A percentile compares a stretch with the other conserved stretches of the same genome.
Evolutionary conservation across 2,113 vertebrate genomes (phyloP).

Genomic region (Alexandromys fortis): DNA sequence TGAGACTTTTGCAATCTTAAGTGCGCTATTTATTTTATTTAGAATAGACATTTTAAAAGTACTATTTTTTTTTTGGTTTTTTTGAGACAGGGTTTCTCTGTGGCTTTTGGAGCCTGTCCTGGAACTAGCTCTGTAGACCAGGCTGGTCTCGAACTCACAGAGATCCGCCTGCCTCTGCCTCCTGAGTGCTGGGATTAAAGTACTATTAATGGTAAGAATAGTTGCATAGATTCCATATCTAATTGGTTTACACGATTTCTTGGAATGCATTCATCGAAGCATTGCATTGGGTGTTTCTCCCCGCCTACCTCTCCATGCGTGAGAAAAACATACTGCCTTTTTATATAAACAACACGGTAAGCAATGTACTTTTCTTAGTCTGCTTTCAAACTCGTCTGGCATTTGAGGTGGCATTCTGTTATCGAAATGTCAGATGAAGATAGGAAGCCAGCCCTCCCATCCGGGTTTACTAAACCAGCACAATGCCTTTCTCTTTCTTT

Average conservation of each 20-base stretch:
- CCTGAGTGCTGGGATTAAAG: too few species aligned
- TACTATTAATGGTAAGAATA: neutral
- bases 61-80: too few species aligned
- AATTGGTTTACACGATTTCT: neutral
- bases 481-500: slow-evolving; percentile 47
- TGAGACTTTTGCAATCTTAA: neutral
- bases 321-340: slow-evolving; percentile 31
- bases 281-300: neutral
- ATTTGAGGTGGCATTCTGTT: slow-evolving; percentile 59
- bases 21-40: neutral
- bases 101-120: too few species aligned
- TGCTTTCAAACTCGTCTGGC: slow-evolving; percentile 55
- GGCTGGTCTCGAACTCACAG: too few species aligned
- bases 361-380: slow-evolving; percentile 24
- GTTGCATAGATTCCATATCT: neutral
- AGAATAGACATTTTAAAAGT: slow-evolving; percentile 4
- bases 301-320: neutral
- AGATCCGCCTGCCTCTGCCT: too few species aligned
- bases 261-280: neutral
- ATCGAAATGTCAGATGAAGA: slow-evolving; percentile 67
- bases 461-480: slow-evolving; percentile 27
- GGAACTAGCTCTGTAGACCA: too few species aligned
- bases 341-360: slow-evolving; percentile 35
- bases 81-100: too few species aligned
- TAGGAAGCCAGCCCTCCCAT: neutral